Conservation (phyloP, 2,888 invertebrate species). For the Plebejus anna region DNA sequence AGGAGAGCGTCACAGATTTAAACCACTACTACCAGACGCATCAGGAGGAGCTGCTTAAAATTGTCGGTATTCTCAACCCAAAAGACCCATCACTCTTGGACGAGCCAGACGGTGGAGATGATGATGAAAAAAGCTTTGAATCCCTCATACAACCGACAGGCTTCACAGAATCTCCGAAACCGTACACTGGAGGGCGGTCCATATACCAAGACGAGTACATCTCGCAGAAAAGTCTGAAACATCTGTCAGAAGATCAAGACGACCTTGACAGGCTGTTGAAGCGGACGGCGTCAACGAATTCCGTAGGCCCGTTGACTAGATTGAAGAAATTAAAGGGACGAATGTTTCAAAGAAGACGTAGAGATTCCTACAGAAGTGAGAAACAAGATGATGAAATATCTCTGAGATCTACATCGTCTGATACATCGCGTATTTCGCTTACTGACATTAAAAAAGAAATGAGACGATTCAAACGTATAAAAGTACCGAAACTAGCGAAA, state of each 20-base stretch:
- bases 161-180: slow-evolving; percentile 45
- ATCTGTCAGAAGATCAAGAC: slow-evolving; percentile 66
- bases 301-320: slow-evolving; percentile 69
- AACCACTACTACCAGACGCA: slow-evolving; percentile 66
- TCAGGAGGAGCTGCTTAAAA: slow-evolving; percentile 63
- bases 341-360: slow-evolving; percentile 54
- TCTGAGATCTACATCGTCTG: slow-evolving; percentile 73
- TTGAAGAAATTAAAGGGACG: slow-evolving; percentile 82
- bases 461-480: slow-evolving; percentile 65
- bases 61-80: slow-evolving; percentile 63
- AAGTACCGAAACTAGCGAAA: slow-evolving; percentile 62
- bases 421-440: slow-evolving; percentile 67
- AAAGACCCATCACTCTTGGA: slow-evolving; percentile 61
- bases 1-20: slow-evolving; percentile 64
- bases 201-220: slow-evolving; percentile 64
- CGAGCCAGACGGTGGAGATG: slow-evolving; percentile 59
- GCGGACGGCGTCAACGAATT: slow-evolving; percentile 70
- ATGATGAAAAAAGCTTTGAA: slow-evolving; percentile 60
- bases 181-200: slow-evolving; percentile 57
- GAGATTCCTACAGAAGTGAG: slow-evolving; percentile 73
- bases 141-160: slow-evolving; percentile 46
- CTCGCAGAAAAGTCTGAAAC: slow-evolving; percentile 59
- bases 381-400: slow-evolving; percentile 76
- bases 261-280: slow-evolving; percentile 70
- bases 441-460: slow-evolving; percentile 66